Evolutionary conservation across 2,888 invertebrate genomes (phyloP).

Genomic region (Drosophila neonasuta): DNA sequence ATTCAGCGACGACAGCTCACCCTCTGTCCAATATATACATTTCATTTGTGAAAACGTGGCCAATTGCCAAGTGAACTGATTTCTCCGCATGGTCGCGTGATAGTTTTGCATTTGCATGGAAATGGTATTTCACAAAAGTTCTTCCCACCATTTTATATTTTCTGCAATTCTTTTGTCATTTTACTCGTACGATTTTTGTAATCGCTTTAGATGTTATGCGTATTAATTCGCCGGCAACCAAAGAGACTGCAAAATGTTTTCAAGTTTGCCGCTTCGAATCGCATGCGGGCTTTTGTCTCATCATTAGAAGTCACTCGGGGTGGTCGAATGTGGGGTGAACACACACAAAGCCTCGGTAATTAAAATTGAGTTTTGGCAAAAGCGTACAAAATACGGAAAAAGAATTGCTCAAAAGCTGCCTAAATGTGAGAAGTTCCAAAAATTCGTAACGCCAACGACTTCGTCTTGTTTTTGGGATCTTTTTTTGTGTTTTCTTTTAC

Average conservation of each 20-base stretch:
- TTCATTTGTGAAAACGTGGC: slow-evolving; percentile 25
- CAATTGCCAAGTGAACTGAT: slow-evolving; percentile 8
- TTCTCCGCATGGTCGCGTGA: slow-evolving; percentile 14
- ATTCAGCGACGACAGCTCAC: slow-evolving; percentile 32
- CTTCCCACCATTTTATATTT: slow-evolving; percentile 14
- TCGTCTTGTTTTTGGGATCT: slow-evolving; percentile 18
- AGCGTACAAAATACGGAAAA: slow-evolving; percentile 19
- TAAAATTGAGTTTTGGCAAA: slow-evolving; percentile 63
- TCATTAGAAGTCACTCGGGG: slow-evolving; percentile 53
- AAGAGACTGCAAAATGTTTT: slow-evolving; percentile 37
- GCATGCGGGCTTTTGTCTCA: slow-evolving; percentile 58
- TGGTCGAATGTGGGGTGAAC: slow-evolving; percentile 53
- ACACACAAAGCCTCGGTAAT: slow-evolving; percentile 51
- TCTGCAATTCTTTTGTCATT: slow-evolving; percentile 12
- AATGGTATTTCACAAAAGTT: neutral
- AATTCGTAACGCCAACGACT: slow-evolving; percentile 37
- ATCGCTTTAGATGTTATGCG: slow-evolving; percentile 48
- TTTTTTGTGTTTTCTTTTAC: slow-evolving; percentile 4
- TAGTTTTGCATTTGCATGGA: neutral
- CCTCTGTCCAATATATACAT: slow-evolving; percentile 19
- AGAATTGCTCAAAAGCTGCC: slow-evolving; percentile 21
- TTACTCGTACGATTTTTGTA: slow-evolving; percentile 18
- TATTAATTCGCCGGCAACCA: slow-evolving; percentile 30
- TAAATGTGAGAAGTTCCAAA: neutral
- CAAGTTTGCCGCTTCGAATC: slow-evolving; percentile 43